Percentiles rank a stretch among this genome's conserved stretches.
Conservation (phyloP, 2,797 vertebrate genomes). For the Ptychadena robeensis region DNA sequence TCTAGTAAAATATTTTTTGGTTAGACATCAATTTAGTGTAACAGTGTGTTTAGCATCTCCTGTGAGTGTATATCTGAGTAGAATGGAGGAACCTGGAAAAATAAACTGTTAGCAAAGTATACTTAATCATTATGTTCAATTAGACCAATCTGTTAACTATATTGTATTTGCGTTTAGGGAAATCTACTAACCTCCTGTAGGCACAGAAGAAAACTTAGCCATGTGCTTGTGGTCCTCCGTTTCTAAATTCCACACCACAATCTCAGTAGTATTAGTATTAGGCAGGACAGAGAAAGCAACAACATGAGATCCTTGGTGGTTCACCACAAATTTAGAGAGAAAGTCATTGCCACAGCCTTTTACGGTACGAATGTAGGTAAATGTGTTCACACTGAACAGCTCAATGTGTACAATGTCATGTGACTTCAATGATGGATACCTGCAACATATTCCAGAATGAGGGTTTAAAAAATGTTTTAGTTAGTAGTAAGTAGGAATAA, state of each 20-base stretch:
- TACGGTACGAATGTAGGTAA: conserved; percentile 69
- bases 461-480: background rate
- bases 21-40: no score
- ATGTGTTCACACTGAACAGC: conserved; percentile 69
- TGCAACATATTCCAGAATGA: conserved; percentile 45
- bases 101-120: no score
- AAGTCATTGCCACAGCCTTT: conserved; percentile 72
- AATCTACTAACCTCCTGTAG: conserved; percentile 63
- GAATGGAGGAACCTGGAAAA: no score
- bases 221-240: conserved; percentile 75
- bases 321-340: conserved; percentile 70
- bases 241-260: conserved; percentile 75
- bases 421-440: conserved; percentile 70
- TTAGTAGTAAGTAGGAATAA: no score
- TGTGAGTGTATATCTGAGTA: no score
- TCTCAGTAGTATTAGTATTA: conserved; percentile 67
- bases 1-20: no score
- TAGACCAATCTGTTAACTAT: background rate
- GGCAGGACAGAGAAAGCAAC: conserved; percentile 69
- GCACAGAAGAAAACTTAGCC: conserved; percentile 67
- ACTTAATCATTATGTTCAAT: background rate
- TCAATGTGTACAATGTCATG: conserved; percentile 70
- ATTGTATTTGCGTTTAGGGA: background rate
- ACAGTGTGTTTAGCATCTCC: no score
- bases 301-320: conserved; percentile 65